Evolutionary conservation across 1,140 invertebrate species (phyloP), one percentile per base, ranked within the genome.

Genomic region (Leptinotarsa defecta): DNA sequence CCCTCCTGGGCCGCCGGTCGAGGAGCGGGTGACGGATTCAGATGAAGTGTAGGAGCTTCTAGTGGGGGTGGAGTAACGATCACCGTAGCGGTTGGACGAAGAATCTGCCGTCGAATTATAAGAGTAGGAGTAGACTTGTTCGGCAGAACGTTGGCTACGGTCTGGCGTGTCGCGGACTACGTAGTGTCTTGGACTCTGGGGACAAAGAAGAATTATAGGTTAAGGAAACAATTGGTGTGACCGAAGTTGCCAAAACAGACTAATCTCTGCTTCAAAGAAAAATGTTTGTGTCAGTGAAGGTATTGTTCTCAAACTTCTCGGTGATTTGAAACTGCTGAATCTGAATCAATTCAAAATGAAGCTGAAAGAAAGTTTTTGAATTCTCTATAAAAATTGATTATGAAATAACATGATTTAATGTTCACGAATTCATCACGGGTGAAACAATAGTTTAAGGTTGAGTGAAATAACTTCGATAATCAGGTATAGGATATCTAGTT

Each of bases 181-280:
- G 89, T 94, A 94, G 89, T 94, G 92, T 79, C 94, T 90, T 85
- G 94, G 93, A 87, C 91, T 94, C 94, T 95, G 89, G 86, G 88
- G 77, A 82, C 52, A 57, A 78, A 77, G 81, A 64, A 81, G 71
- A 79, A 78, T 22, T 48, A 34, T 17, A 52, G 24, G 11, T 34
- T 48, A 43, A 11, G 34, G 34, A 43, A 43, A 11, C 6, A 43
- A 43, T 43, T 43, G 34, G 34, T 43, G 34, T 43, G 34, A 43
- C 34, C 34, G 11, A 43, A 43, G 34, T 43, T 43, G 34, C 27
- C 22, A 43, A 70, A 48, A 3, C 11, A 22, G 20, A 17, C 6
- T 70, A 1, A 27, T 6, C 6, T 70, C 34, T 43, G 8, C 34
- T 43, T 43, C 34, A 43, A 43, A 2, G 8, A 11, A 11, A 11